Evolutionary conservation across 2,797 vertebrate genomes (phyloP).

Genomic region (Gorsachius magnificus): DNA sequence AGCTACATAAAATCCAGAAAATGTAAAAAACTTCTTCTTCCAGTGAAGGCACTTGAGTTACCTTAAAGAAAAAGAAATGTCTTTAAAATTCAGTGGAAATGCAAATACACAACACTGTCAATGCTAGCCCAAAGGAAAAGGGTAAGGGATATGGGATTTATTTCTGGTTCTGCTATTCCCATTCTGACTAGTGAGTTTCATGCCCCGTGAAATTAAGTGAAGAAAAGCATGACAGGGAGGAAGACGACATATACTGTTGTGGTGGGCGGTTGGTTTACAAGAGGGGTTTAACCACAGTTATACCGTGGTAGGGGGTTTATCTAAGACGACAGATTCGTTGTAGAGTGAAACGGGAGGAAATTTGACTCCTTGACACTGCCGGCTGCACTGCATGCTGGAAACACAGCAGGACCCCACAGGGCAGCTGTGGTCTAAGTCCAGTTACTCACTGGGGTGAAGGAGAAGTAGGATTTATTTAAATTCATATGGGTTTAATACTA

Average conservation of each 20-base stretch:
- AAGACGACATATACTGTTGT: not conserved
- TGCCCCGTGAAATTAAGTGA: not conserved
- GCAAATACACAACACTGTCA: not conserved
- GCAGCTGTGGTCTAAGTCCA: not conserved
- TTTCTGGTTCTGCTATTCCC: not conserved
- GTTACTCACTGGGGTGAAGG: not conserved
- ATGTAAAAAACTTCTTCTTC: not conserved
- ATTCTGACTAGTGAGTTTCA: not conserved
- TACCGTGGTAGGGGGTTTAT: not conserved
- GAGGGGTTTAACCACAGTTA: not conserved
- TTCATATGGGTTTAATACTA: conserved; percentile 15
- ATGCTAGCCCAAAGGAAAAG: not conserved
- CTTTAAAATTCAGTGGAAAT: not conserved
- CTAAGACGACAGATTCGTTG: not conserved
- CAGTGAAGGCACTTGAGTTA: not conserved
- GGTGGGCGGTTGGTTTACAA: not conserved
- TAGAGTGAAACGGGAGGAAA: not conserved
- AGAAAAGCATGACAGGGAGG: not conserved
- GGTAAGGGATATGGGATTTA: not conserved
- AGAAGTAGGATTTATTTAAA: conserved; percentile 12
- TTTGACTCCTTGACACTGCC: not conserved
- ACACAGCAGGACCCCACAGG: not conserved
- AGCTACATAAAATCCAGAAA: not conserved
- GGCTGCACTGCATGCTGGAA: fast-evolving
- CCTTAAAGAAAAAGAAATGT: not conserved